Evolutionary conservation across 2,888 invertebrate species (phyloP), one percentile per base, ranked within the genome.

Genomic region (Aproaerema taeniolella): DNA sequence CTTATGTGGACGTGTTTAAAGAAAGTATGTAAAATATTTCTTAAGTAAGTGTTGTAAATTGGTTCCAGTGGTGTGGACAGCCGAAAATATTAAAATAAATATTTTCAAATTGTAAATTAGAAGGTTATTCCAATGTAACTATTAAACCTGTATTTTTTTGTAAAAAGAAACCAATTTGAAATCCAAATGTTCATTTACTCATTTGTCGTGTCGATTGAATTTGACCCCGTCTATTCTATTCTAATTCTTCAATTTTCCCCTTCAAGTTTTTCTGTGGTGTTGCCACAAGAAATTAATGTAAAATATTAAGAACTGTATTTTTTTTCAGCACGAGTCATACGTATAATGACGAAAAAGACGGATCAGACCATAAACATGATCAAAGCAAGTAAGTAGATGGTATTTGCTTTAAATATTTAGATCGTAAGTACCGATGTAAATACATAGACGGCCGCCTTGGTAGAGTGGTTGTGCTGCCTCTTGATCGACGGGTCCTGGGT

Each of bases 341-440:
- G 32, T 80, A 80, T 50, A 79, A 77, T 43, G 87, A 87, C 43
- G 87, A 87, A 29, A 87, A 83, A 53, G 87, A 87, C 29, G 77
- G 80, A n/a, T 85, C 83, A 1, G 87, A 87, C 46, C 86, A 87
- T 52, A 87, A 85, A 55, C 87, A 86, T 42, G 87, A 87, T 55
- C 87, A 87, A 57, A 87, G 85, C 85, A 87, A 86, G 87, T 87
- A 46, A 80, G 87, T 26, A 26, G 20, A 6, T 20, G 4, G 20
- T 20, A n/a, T n/a, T n/a, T n/a, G n/a, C n/a, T n/a, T n/a, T n/a
- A n/a, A n/a, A n/a, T n/a, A n/a, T n/a, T n/a, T n/a, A n/a, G n/a
- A n/a, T n/a, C n/a, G n/a, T n/a, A n/a, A n/a, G n/a, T n/a, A n/a
- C n/a, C n/a, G n/a, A n/a, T n/a, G n/a, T n/a, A n/a, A n/a, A n/a